These are phyloP conservation scores for Phylloscopus trochiloides DNA, from an alignment of 2,113 vertebrate genomes.

Conservation along the genomic window DNA sequence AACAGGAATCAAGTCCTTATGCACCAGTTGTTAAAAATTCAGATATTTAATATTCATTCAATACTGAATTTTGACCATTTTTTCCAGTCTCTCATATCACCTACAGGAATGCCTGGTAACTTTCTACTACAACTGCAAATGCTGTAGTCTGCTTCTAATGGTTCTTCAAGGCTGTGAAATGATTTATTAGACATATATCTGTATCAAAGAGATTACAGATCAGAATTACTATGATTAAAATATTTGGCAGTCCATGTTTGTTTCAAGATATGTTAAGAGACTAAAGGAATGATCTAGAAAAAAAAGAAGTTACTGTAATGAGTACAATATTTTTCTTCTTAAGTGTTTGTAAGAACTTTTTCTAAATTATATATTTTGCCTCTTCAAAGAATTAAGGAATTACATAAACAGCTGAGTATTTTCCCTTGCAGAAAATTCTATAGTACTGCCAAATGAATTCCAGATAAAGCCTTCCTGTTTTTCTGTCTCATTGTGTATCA, in stretches of 20 bases:
- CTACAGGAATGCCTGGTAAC: neutral
- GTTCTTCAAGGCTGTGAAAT: neutral
- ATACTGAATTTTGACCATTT: neutral
- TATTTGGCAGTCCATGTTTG: constrained; percentile 7
- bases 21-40: neutral
- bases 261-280: neutral
- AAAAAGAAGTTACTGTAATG: neutral
- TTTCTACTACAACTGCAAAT: neutral
- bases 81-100: neutral
- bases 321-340: neutral
- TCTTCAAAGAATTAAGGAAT: constrained; percentile 9
- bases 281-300: neutral
- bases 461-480: neutral
- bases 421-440: neutral
- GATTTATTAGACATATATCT: neutral
- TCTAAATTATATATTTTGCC: neutral
- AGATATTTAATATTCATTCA: no score
- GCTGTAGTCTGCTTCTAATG: neutral
- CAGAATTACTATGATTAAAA: neutral
- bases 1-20: neutral
- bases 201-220: neutral
- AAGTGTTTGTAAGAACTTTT: neutral
- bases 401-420: neutral
- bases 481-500: neutral
- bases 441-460: neutral